Percentiles rank a stretch among this genome's conserved stretches.
Evolutionary conservation across 2,113 vertebrate species (phyloP).

Genomic region (Catagonus wagneri): DNA sequence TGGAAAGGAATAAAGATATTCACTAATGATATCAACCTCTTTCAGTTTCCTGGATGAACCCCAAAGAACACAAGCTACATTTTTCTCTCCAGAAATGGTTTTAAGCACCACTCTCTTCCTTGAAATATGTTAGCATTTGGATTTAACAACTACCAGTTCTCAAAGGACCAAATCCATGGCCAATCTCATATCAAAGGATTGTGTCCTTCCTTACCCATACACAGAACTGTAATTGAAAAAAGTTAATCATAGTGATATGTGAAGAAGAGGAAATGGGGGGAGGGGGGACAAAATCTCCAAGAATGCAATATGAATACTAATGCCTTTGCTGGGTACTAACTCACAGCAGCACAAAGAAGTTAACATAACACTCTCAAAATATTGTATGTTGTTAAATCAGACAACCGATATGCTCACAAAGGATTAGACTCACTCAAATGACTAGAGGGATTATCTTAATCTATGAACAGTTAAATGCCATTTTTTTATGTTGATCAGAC

Average conservation of each 20-base stretch:
- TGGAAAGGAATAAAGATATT: slow-evolving; percentile 68
- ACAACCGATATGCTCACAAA: not conserved
- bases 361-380: slow-evolving; percentile 17
- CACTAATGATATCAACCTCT: slow-evolving; percentile 31
- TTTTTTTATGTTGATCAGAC: slow-evolving; percentile 30
- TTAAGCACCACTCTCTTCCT: slow-evolving; percentile 27
- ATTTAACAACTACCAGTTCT: slow-evolving; percentile 39
- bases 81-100: not conserved
- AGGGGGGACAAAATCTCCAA: not conserved
- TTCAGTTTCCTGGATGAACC: slow-evolving; percentile 8
- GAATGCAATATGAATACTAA: not conserved
- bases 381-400: not conserved
- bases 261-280: not conserved
- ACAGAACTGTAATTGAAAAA: slow-evolving; percentile 40
- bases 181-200: not conserved
- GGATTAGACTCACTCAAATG: not conserved
- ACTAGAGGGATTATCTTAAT: slow-evolving; percentile 8
- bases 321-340: not conserved
- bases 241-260: slow-evolving; percentile 29
- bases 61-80: slow-evolving; percentile 21
- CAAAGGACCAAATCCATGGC: not conserved
- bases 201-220: not conserved
- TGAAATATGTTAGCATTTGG: slow-evolving; percentile 52
- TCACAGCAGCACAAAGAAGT: slow-evolving; percentile 13
- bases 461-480: not conserved